A percentile compares a stretch with the other conserved stretches of the same genome.
phyloP scores from a whole-genome alignment of 2,888 invertebrate genomes.

The Drosophila atroscutellata region DNA sequence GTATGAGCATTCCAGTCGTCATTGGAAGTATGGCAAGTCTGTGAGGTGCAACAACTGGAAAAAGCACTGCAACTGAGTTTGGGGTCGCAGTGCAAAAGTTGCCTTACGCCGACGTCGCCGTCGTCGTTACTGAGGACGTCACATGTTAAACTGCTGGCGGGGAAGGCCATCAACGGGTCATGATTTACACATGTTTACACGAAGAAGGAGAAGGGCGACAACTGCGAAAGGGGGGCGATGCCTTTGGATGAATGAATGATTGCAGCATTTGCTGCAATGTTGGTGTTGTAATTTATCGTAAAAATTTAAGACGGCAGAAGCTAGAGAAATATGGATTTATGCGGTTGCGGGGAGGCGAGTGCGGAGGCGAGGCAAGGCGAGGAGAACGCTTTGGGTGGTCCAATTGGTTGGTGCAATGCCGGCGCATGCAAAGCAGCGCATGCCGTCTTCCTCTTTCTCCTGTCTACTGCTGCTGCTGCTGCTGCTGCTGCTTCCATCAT shows the following conservation, averaged over 20 bases:
- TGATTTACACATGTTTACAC: constrained; percentile 84
- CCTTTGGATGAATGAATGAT: constrained; percentile 68
- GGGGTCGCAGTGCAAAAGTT: constrained; percentile 73
- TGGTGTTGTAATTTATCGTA: constrained; percentile 71
- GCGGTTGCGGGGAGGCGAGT: constrained; percentile 54
- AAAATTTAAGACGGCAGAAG: constrained; percentile 51
- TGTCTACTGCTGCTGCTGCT: constrained; percentile 32
- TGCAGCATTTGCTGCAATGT: constrained; percentile 52
- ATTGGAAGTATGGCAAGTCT: constrained; percentile 11
- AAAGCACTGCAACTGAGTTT: constrained; percentile 16
- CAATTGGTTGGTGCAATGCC: constrained; percentile 60
- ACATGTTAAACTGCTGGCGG: constrained; percentile 54
- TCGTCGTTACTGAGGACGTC: constrained; percentile 43
- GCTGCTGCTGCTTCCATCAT: constrained; percentile 36
- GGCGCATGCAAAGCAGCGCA: constrained; percentile 61
- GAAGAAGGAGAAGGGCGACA: constrained; percentile 18
- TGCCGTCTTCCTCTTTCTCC: constrained; percentile 39
- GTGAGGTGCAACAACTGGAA: constrained; percentile 22
- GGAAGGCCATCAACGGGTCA: constrained; percentile 74
- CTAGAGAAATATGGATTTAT: constrained; percentile 76
- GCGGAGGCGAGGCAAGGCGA: constrained; percentile 16
- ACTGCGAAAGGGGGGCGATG: constrained; percentile 9
- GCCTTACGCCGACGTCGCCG: not conserved
- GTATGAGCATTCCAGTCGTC: constrained; percentile 18
- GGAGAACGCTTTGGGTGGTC: constrained; percentile 70